Evolutionary conservation across 2,797 vertebrate species (phyloP), one percentile per base, ranked within the genome.

Genomic region (Ctenopoma multispine): DNA sequence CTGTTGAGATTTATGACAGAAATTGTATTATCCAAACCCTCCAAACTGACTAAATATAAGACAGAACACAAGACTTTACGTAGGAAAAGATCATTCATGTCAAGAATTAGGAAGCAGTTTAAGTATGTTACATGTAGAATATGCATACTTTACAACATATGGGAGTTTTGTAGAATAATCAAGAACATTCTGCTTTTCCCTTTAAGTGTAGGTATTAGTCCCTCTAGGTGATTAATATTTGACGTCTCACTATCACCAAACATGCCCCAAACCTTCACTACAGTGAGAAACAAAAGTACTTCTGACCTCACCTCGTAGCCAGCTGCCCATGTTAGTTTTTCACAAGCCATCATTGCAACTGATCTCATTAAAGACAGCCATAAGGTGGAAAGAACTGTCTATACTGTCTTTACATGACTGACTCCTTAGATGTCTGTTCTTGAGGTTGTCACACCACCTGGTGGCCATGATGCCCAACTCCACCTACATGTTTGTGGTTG

Each of bases 401-500:
- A 40, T 24, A 53, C 27, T 38, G n/a, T 40, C n/a, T n/a, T n/a
- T n/a, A 27, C n/a, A 57, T n/a, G 29, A 61, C 20, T 7, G 7
- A 23, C 2, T 29, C 18, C 9, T 34, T 4, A 0, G 0, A 27
- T 31, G 59, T 73, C 67, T 17, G 75, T 90, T 85, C 55, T 50
- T 88, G 53, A 87, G 76, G 72, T 72, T 82, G 58, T 77, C 48
- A 61, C 74, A 69, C 90, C 93, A 92, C 80, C 93, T 91, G 76
- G 90, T 92, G 93, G 92, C 58, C 61, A 63, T 15, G 1, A 57
- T 0, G 2, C 2, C 9, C 18, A 77, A 77, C 57, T 72, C 27
- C 58, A 80, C 24, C 7, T 2, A 18, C 36, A 60, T 4, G 51
- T 20, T 1, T 41, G 23, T 54, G 9, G 15, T 78, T 23, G 12